Percentiles rank a stretch among this genome's conserved stretches.
Conservation (phyloP, 2,888 invertebrate species). For the Leucophora obtusa region DNA sequence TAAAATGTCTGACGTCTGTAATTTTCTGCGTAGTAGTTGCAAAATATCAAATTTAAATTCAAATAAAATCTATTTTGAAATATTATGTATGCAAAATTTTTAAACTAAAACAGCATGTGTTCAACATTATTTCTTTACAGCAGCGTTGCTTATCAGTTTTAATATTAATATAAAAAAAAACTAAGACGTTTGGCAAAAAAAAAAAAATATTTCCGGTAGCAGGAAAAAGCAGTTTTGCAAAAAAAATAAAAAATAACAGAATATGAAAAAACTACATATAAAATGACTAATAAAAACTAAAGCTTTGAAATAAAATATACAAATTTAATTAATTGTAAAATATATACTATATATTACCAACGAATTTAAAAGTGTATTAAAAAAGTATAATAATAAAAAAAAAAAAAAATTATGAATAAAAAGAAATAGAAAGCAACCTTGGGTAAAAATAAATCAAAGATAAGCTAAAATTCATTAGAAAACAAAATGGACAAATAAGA, state of each 20-base stretch:
- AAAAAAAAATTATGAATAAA: constrained; percentile 8
- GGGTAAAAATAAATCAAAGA: constrained; percentile 42
- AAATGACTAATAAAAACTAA: constrained; percentile 35
- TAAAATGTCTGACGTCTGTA: not conserved
- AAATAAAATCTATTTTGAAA: not conserved
- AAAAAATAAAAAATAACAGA: constrained; percentile 6
- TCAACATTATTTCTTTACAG: constrained; percentile 35
- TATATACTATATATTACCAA: too few species aligned
- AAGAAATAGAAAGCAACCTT: constrained; percentile 61
- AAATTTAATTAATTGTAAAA: not conserved
- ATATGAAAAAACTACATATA: constrained; percentile 15
- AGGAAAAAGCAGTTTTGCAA: constrained; percentile 50
- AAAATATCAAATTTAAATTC: not conserved
- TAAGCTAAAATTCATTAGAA: constrained; percentile 16
- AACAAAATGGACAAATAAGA: constrained; percentile 9
- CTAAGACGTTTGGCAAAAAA: constrained; percentile 45
- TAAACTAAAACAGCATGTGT: constrained; percentile 38
- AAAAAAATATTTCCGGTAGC: constrained; percentile 60
- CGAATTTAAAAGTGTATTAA: not conserved
- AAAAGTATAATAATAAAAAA: not conserved
- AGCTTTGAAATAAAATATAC: not conserved
- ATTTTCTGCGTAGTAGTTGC: not conserved
- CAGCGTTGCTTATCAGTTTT: constrained; percentile 40
- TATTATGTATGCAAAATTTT: constrained; percentile 29
- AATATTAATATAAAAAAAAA: constrained; percentile 11